Conservation (phyloP, 2,113 vertebrate species). For the Pantherophis guttatus region DNA sequence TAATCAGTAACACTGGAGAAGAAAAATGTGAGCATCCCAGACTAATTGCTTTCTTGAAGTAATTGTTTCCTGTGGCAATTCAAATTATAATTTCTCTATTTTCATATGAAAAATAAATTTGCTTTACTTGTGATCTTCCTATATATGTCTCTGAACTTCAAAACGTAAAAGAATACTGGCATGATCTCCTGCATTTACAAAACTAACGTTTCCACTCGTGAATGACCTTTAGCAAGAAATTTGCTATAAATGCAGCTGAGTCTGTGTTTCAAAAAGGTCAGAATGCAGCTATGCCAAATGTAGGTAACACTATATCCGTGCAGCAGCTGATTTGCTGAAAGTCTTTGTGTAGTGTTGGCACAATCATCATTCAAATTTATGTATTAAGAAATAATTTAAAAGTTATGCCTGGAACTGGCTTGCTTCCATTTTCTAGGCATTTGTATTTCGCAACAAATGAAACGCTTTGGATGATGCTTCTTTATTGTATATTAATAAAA, state of each 20-base stretch:
- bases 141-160: constrained; percentile 10
- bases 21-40: background rate
- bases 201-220: constrained; percentile 50
- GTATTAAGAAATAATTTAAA: constrained; percentile 46
- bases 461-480: background rate
- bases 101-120: constrained; percentile 26
- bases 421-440: constrained; percentile 12
- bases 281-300: constrained; percentile 58
- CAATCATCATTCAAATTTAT: constrained; percentile 55
- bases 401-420: constrained; percentile 40
- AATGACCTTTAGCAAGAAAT: constrained; percentile 74
- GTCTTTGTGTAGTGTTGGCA: constrained; percentile 50
- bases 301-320: constrained; percentile 59
- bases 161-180: background rate
- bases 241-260: constrained; percentile 65
- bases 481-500: constrained; percentile 13
- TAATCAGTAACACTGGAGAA: background rate
- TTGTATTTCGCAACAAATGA: constrained; percentile 37
- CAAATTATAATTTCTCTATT: constrained; percentile 13
- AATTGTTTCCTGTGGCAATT: background rate
- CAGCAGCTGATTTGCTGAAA: constrained; percentile 50
- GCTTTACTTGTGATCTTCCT: background rate
- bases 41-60: background rate
- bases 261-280: constrained; percentile 72
- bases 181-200: constrained; percentile 39